Base-by-base conservation (phyloP, 1,140 invertebrate species). In the Procambarus clarkii region DNA sequence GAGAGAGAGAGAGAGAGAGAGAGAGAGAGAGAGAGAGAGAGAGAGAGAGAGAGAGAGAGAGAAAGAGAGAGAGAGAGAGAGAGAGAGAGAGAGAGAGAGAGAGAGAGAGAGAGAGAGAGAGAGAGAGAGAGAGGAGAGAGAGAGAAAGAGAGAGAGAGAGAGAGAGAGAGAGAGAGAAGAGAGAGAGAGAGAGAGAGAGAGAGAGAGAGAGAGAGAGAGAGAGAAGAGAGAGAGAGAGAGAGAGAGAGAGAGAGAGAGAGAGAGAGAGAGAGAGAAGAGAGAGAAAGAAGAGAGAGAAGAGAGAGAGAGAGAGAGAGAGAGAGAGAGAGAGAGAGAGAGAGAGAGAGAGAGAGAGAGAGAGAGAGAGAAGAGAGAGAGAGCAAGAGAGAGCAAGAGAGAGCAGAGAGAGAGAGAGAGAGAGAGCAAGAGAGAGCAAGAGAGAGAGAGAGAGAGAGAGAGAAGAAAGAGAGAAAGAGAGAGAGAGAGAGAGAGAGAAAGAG, bases 41-140 rank as follows among this genome's bases (percentile, higher is more conserved):
- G 81, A 18, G 81, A 83, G 54, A 11, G 11, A 64, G 81, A 24
- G 81, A 50, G 84, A 13, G 45, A 77, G 50, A 54, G 50, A 11
- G 50, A 54, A 11, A 11, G 50, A 54, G 50, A 11, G 11, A 54
- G 50, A 54, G 50, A 54, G 50, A 54, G 50, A 54, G 50, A 54
- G 50, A 11, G 50, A 54, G 50, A 11, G 50, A 54, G 50, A 46
- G 60, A 71, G 64, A n/a, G 69, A 50, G 83, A 76, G 69, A 24
- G 69, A 86, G 83, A 24, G 83, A 86, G 69, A 24, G 64, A 50
- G 45, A 18, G 45, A 74, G 45, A 48, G 64, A 45, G 24, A 74
- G 50, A 34, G 21, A 34, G 81, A 34, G 24, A 83, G 81, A 18
- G 81, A 83, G 54, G 50, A 54, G 11, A 11, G 50, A 11, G 11